Conservation (phyloP, 2,888 invertebrate species). For the Metacarcinus magister region DNA sequence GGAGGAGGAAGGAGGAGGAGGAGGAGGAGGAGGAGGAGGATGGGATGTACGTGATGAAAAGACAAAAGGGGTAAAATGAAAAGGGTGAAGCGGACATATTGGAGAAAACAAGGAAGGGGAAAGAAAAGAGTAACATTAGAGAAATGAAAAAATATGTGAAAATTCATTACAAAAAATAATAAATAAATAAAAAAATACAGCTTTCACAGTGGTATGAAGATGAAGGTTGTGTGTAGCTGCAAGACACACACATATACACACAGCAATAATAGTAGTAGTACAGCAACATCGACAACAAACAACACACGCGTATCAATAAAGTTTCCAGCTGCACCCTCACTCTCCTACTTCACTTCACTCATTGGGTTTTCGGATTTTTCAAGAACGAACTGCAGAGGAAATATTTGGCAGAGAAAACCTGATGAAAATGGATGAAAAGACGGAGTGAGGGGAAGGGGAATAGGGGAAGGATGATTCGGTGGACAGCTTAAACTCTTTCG, state of each 20-base stretch:
- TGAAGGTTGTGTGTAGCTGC: background rate
- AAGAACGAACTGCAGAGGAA: constrained; percentile 6
- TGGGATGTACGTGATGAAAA: background rate
- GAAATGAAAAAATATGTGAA: background rate
- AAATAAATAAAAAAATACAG: background rate
- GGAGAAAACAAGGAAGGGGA: background rate
- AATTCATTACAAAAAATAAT: background rate
- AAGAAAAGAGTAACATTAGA: background rate
- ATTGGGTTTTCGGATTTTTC: constrained; percentile 51
- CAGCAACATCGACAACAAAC: background rate
- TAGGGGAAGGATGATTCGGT: constrained; percentile 4
- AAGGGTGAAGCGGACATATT: background rate
- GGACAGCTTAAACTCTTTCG: constrained; percentile 49
- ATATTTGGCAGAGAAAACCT: constrained; percentile 29
- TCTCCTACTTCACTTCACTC: constrained; percentile 11
- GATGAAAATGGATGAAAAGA: background rate
- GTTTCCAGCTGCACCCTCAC: constrained; percentile 15
- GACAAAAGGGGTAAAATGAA: background rate
- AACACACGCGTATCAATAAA: constrained; percentile 7
- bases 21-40: too few relatives aligned
- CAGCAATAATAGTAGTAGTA: background rate
- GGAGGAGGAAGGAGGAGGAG: too few relatives aligned
- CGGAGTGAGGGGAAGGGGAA: background rate
- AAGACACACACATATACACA: background rate
- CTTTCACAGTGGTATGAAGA: background rate